A percentile compares a stretch with the other conserved stretches of the same genome.
Conservation (phyloP, 2,797 vertebrate genomes). For the Taenioides sp. region DNA sequence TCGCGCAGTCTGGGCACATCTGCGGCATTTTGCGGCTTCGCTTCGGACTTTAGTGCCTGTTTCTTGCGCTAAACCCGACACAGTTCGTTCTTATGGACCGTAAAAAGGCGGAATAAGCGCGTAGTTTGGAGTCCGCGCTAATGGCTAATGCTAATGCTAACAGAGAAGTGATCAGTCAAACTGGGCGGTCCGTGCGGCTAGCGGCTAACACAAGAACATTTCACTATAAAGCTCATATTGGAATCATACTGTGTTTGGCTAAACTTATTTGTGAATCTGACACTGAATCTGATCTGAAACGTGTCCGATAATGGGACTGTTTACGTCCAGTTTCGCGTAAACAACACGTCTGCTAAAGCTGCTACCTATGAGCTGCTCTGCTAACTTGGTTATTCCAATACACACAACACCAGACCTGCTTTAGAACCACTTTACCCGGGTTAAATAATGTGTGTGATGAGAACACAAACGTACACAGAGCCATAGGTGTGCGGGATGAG, state of each 20-base stretch:
- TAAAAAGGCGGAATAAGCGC: neutral
- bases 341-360: neutral
- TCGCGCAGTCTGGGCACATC: neutral
- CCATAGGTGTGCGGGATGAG: no score
- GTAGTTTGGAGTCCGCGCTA: conserved; percentile 45
- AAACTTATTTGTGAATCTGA: neutral
- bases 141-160: conserved; percentile 44
- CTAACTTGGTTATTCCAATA: neutral
- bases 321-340: neutral
- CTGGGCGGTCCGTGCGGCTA: conserved; percentile 64
- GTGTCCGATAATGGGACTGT: neutral
- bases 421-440: neutral
- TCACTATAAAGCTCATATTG: neutral
- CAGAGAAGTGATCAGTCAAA: conserved; percentile 62
- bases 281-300: no score
- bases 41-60: neutral
- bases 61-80: neutral
- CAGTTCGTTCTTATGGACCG: neutral
- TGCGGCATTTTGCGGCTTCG: neutral
- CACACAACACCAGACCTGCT: neutral
- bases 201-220: conserved; percentile 36
- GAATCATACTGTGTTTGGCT: neutral
- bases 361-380: neutral
- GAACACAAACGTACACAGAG: neutral
- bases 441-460: no score